Evolutionary conservation across 2,888 invertebrate genomes (phyloP).

Genomic region (Unio delphinus): DNA sequence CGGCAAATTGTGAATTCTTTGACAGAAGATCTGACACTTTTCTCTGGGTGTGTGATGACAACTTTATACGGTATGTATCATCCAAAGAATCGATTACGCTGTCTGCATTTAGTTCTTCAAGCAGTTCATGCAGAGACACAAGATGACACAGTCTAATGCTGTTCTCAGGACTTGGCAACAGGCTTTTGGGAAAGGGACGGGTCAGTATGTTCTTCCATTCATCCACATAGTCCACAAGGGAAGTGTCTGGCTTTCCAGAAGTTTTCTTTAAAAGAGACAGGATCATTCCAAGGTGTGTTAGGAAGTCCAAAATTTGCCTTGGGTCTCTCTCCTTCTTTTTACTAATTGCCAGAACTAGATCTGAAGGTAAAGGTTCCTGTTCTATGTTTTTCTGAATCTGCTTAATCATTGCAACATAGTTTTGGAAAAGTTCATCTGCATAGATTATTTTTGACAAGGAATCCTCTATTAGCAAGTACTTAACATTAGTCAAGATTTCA

Average conservation of each 20-base stretch:
- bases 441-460: slow-evolving; percentile 29
- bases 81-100: slow-evolving; percentile 29
- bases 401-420: slow-evolving; percentile 22
- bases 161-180: slow-evolving; percentile 32
- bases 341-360: slow-evolving; percentile 16
- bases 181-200: slow-evolving; percentile 13
- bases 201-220: slow-evolving; percentile 21
- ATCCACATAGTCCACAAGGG: slow-evolving; percentile 32
- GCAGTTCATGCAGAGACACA: slow-evolving; percentile 27
- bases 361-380: slow-evolving; percentile 25
- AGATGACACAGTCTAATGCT: slow-evolving; percentile 35
- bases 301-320: slow-evolving; percentile 9
- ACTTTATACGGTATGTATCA: slow-evolving; percentile 15
- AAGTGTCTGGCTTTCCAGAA: slow-evolving; percentile 19
- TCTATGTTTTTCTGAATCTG: slow-evolving; percentile 15
- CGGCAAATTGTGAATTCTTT: slow-evolving; percentile 8
- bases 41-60: slow-evolving; percentile 16
- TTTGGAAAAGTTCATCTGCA: slow-evolving; percentile 42
- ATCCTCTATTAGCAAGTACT: slow-evolving; percentile 13
- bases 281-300: slow-evolving; percentile 36
- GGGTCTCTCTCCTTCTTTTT: slow-evolving; percentile 17
- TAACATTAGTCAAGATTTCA: slow-evolving; percentile 19
- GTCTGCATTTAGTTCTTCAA: slow-evolving; percentile 39
- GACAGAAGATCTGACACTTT: slow-evolving; percentile 11
- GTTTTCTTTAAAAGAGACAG: slow-evolving; percentile 37